Base-by-base conservation (phyloP, 2,888 invertebrate genomes). In the Pteria penguin region DNA sequence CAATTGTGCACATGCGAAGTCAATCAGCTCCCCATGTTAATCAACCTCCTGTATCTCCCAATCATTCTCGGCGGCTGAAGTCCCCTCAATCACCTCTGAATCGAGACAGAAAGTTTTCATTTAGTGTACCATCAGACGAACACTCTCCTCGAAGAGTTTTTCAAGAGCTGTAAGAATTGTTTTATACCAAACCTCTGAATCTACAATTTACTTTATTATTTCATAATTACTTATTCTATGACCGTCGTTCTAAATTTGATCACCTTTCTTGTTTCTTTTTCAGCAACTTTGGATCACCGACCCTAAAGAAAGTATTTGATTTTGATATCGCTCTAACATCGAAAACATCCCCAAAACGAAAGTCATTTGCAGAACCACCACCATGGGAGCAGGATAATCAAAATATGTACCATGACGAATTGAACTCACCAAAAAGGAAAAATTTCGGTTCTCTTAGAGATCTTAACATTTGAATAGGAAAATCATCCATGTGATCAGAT, bases 81-180 rank as follows among this genome's bases (percentile, higher is more conserved):
- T 62, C 66, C 18, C 66, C 67, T 11, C 36, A 60, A 24, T 78
- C 78, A 4, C 78, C 78, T 24, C 54, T 76, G 32, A 33, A 54
- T 4, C 76, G 81, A 68, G 84, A 85, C 27, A 52, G 84, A 31
- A 79, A 83, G 62, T 82, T 78, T 31, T 83, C 76, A 22, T 77
- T 73, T 22, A 60, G 82, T 1, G 80, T 80, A 45, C 73, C 80
- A 1, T 76, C 74, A 1, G 82, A 78, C 1, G 84, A 84, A 31
- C 71, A 81, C 29, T 83, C 83, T 2, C 81, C 84, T 4, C 58
- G 85, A 22, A 73, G 78, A 61, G 83, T 78, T 8, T 84, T 85
- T 58, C 85, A 85, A 24, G 85, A 85, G 76, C 68, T 83, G 85
- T 85, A 82, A 81, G 85, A 77, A 22, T 1, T 5, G 32, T 31